Percentiles rank a stretch among this genome's conserved stretches.
Evolutionary conservation across 2,113 vertebrate species (phyloP).

Genomic region (Numida meleagris): DNA sequence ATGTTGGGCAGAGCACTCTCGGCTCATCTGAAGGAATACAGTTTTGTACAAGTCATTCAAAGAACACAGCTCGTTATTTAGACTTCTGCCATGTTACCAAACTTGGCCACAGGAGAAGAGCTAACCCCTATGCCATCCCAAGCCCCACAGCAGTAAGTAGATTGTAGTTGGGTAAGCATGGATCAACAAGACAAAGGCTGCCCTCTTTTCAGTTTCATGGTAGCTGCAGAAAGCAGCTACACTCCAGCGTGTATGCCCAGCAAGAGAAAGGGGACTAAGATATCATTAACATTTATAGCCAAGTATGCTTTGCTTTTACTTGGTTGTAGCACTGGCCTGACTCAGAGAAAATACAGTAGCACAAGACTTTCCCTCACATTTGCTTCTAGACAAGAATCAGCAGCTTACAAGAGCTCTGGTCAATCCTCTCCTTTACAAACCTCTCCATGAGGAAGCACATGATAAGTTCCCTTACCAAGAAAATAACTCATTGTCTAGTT

Average conservation of each 20-base stretch:
- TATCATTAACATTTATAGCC: background rate
- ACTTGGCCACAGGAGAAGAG: background rate
- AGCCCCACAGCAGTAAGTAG: background rate
- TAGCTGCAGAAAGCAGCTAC: background rate
- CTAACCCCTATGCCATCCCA: background rate
- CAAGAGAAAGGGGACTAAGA: background rate
- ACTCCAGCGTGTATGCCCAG: background rate
- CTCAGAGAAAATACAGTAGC: background rate
- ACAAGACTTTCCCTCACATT: background rate
- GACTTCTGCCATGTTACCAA: background rate
- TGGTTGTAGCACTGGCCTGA: background rate
- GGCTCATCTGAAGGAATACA: slow-evolving; percentile 63
- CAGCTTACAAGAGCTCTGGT: background rate
- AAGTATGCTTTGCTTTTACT: background rate
- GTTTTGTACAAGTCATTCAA: slow-evolving; percentile 17
- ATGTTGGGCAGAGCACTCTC: slow-evolving; percentile 50
- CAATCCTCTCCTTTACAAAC: background rate
- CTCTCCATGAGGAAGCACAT: background rate
- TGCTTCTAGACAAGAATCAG: background rate
- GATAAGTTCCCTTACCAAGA: background rate
- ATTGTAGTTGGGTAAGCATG: background rate
- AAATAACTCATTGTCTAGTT: background rate
- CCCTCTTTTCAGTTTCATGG: background rate
- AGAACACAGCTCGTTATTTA: background rate
- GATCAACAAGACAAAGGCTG: background rate